Evolutionary conservation across 1,140 invertebrate species (phyloP), one percentile per base, ranked within the genome.

Genomic region (Rhyzopertha dominica): DNA sequence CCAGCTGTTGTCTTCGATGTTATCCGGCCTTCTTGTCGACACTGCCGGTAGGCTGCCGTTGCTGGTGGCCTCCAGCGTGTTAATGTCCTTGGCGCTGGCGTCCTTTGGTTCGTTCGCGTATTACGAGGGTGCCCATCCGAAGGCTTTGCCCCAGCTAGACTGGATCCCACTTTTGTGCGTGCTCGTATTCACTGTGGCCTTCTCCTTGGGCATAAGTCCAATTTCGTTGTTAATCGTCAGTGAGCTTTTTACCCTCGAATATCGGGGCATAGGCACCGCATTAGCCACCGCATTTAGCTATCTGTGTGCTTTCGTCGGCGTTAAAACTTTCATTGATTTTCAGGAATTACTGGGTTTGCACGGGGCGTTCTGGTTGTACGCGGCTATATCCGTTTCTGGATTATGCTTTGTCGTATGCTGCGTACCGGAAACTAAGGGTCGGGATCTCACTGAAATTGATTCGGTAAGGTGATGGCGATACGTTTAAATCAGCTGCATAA

Each of bases 371-470:
- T 93, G 89, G 86, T 72, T 92, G 47, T 95, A 93, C 62, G 82
- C 89, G 2, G 85, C 79, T 2, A 78, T 94, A 49, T 84, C 88
- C 0, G 77, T 90, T 1, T 74, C 85, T 45, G 90, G 90, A 16
- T 71, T 92, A 1, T 77, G 90, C 40, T 88, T 94, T 63, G 80
- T 93, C 5, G 81, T 86, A 1, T 78, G 86, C 43, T 87, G 85
- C 58, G 85, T 95, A 3, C 91, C 90, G 0, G 92, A 95, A 67
- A 95, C 91, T 1, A 91, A 90, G 65, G 90, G 90, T 0, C 79
- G 81, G 34, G 84, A 84, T 55, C 76, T 95, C 42, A 88, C 93
- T 58, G 90, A 94, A 69, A 90, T 94, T 79, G 80, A 85, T 59
- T 77, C 81, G 8, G 47, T 26, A 16, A 62, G 65, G 55, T 67